Evolutionary conservation across 2,888 invertebrate genomes (phyloP).

Genomic region (Drosophila nr. perissopoda): DNA sequence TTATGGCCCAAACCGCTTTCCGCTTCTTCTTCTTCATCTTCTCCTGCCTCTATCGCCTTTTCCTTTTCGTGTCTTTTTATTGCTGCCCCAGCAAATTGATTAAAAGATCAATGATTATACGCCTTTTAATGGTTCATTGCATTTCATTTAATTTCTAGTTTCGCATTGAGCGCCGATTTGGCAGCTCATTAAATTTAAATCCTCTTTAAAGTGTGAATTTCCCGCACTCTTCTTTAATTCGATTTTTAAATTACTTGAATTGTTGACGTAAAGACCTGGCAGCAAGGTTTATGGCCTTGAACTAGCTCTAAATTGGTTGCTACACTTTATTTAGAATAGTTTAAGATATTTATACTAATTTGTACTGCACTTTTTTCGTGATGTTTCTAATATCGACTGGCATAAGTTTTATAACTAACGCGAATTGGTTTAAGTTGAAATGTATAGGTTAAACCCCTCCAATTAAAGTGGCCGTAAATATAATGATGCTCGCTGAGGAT

Average conservation of each 20-base stretch:
- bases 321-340: neutral
- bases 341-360: neutral
- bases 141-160: slow-evolving; percentile 72
- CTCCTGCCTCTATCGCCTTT: neutral
- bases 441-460: neutral
- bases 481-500: slow-evolving; percentile 10
- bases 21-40: neutral
- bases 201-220: slow-evolving; percentile 10
- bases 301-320: neutral
- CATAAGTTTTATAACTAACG: neutral
- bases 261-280: neutral
- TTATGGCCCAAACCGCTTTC: slow-evolving; percentile 52
- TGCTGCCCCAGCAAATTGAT: slow-evolving; percentile 70
- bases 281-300: neutral
- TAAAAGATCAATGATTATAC: slow-evolving; percentile 78
- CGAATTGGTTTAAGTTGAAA: neutral
- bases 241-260: neutral
- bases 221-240: neutral
- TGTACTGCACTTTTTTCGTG: neutral
- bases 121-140: slow-evolving; percentile 74
- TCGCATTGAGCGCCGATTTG: slow-evolving; percentile 33
- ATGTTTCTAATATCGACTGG: neutral
- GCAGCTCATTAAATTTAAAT: slow-evolving; percentile 47
- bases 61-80: slow-evolving; percentile 40
- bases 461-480: slow-evolving; percentile 32